Evolutionary conservation across 1,140 invertebrate species (phyloP).

Genomic region (Pseudachorutes palmiensis): DNA sequence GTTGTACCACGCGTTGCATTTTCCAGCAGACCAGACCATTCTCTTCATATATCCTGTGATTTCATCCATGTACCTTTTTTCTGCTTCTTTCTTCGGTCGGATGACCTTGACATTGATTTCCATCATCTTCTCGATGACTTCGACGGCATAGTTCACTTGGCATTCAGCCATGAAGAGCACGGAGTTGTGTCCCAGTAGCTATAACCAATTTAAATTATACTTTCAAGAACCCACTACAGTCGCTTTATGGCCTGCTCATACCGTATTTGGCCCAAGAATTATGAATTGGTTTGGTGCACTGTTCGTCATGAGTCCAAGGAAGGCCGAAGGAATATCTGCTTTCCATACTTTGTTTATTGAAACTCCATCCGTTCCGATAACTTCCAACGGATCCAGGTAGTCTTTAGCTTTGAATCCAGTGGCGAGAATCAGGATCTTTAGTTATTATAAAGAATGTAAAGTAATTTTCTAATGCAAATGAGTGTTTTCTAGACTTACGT

Average conservation of each 20-base stretch:
- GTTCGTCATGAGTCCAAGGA: constrained; percentile 7
- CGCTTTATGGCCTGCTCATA: neutral
- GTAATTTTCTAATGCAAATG: too few relatives aligned
- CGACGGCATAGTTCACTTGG: constrained; percentile 19
- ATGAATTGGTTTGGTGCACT: constrained; percentile 18
- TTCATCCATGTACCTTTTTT: constrained; percentile 1
- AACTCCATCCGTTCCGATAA: constrained; percentile 15
- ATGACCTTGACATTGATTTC: neutral
- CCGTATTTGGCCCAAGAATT: constrained; percentile 20
- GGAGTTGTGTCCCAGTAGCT: constrained; percentile 20
- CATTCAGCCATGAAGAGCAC: constrained; percentile 27
- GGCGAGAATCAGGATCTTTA: constrained; percentile 6
- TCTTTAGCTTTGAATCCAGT: constrained; percentile 20
- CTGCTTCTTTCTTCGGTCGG: neutral
- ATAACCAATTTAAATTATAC: neutral
- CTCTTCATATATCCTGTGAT: neutral
- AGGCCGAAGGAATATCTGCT: constrained; percentile 13
- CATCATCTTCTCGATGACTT: constrained; percentile 19
- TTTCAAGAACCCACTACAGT: neutral
- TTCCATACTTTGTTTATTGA: constrained; percentile 22
- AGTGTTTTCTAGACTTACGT: constrained; percentile 5
- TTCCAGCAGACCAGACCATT: neutral
- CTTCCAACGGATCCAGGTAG: constrained; percentile 20
- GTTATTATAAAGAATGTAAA: too few relatives aligned
- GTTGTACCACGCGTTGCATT: constrained; percentile 4